Percentiles rank a stretch among this genome's conserved stretches.
Conservation (phyloP, 2,113 vertebrate genomes). For the Leucopsar rothschildi region DNA sequence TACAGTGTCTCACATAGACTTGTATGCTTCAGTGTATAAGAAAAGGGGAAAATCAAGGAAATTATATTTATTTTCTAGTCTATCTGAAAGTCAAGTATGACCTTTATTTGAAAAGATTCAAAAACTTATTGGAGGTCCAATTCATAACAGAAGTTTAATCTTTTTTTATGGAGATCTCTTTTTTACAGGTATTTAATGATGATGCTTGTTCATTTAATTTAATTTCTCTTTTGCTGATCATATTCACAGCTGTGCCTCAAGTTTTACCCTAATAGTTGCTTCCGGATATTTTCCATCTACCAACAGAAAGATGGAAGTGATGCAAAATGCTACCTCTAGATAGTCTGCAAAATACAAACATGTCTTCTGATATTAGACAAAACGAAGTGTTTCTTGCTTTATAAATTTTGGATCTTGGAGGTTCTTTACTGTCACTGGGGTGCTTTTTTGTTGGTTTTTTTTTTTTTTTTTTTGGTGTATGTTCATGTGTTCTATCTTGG, state of each 20-base stretch:
- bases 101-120: neutral
- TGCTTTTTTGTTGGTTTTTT: fast-evolving
- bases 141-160: neutral
- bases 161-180: neutral
- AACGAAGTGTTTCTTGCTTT: neutral
- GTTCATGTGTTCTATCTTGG: neutral
- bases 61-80: neutral
- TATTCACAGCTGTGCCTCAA: neutral
- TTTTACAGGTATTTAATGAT: neutral
- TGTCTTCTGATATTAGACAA: neutral
- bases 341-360: neutral
- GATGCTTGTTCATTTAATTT: neutral
- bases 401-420: neutral
- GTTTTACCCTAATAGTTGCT: neutral
- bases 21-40: neutral
- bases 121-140: neutral
- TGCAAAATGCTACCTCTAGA: neutral
- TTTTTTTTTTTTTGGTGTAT: no score
- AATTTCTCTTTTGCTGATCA: neutral
- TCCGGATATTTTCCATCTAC: neutral
- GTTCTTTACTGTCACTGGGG: neutral
- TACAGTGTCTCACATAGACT: neutral
- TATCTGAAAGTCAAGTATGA: neutral
- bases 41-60: fast-evolving
- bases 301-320: neutral